Percentiles rank a stretch among this genome's conserved stretches.
Conservation (phyloP, 2,797 vertebrate genomes). For the Setipinna tenuifilis region DNA sequence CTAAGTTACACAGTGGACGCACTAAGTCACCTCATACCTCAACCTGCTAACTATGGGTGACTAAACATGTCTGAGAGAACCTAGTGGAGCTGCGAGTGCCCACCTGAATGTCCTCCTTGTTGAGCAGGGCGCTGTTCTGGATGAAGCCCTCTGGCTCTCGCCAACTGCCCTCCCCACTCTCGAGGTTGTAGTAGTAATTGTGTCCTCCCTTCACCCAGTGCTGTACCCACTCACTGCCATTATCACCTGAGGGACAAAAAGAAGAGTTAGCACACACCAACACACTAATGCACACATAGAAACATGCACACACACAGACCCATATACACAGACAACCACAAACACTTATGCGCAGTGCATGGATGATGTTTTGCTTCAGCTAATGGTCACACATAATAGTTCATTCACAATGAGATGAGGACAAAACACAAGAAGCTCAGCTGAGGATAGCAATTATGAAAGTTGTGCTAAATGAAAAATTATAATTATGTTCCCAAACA, state of each 20-base stretch:
- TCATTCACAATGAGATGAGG: neutral
- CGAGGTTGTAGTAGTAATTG: slow-evolving; percentile 90
- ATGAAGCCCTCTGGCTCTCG: slow-evolving; percentile 82
- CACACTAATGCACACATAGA: neutral
- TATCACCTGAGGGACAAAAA: slow-evolving; percentile 75
- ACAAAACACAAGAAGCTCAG: neutral
- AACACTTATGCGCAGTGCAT: neutral
- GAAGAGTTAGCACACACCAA: slow-evolving; percentile 33
- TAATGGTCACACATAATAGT: neutral
- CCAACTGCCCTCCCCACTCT: slow-evolving; percentile 86
- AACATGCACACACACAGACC: neutral
- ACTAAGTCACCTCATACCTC: neutral
- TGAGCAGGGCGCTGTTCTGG: slow-evolving; percentile 86
- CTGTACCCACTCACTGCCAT: slow-evolving; percentile 87
- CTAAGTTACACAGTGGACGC: neutral
- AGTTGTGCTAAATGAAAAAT: neutral
- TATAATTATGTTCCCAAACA: neutral
- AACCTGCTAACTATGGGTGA: neutral
- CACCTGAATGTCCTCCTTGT: slow-evolving; percentile 97
- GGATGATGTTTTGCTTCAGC: neutral
- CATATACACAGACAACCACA: neutral
- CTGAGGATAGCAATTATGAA: neutral
- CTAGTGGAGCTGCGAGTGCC: neutral
- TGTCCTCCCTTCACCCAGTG: slow-evolving; percentile 98
- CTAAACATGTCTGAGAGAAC: neutral